Percentiles rank a stretch among this genome's conserved stretches.
Conservation (phyloP, 2,888 invertebrate genomes). For the Athalia cordata region DNA sequence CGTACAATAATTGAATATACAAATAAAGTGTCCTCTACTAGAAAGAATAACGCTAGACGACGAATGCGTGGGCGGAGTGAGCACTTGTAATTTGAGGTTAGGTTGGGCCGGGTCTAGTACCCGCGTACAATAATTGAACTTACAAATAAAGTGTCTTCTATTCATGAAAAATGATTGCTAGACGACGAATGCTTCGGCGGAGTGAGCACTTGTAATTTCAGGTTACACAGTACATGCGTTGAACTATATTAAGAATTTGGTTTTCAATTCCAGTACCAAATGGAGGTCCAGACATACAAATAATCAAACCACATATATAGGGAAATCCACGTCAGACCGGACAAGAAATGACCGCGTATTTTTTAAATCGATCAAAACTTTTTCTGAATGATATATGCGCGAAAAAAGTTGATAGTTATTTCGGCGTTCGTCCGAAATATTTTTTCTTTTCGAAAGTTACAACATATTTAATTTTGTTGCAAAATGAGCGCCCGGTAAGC, state of each 20-base stretch:
- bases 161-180: not conserved
- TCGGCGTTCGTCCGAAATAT: too few relatives aligned
- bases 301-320: not conserved
- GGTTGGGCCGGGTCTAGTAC: not conserved
- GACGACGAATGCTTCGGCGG: not conserved
- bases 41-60: not conserved
- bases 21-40: not conserved
- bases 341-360: too few relatives aligned
- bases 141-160: too few relatives aligned
- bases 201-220: not conserved
- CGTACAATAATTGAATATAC: not conserved
- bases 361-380: too few relatives aligned
- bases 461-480: too few relatives aligned
- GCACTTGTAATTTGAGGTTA: not conserved
- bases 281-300: constrained; percentile 4
- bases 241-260: not conserved
- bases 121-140: constrained; percentile 4
- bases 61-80: not conserved
- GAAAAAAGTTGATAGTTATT: too few relatives aligned
- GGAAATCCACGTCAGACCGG: too few relatives aligned
- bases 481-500: too few relatives aligned
- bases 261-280: not conserved
- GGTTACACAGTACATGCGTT: not conserved
- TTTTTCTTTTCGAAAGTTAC: too few relatives aligned
- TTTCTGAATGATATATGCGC: too few relatives aligned